Percentiles rank a stretch among this genome's conserved stretches.
phyloP scores from a whole-genome alignment of 2,113 vertebrate genomes.

The Crotalus tigris region DNA sequence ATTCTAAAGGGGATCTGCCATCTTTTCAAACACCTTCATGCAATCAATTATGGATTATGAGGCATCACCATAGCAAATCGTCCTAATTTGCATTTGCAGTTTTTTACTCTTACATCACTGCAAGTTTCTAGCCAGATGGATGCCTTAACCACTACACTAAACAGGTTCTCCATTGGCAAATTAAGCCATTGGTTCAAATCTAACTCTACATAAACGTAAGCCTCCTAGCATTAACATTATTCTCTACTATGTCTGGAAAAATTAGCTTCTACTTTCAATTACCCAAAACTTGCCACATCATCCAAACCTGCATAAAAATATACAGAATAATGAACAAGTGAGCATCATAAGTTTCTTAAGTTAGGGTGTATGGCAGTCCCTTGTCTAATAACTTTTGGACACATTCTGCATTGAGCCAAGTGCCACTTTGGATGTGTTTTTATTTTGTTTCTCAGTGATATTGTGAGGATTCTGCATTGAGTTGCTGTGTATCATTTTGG shows the following conservation, averaged over 20 bases:
- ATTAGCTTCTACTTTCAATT: not conserved
- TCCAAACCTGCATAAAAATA: not conserved
- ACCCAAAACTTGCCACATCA: not conserved
- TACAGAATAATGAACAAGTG: not conserved
- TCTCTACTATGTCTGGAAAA: not conserved
- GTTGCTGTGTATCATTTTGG: not conserved
- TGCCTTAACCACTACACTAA: not conserved
- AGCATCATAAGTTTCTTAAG: not conserved
- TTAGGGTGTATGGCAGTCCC: not conserved
- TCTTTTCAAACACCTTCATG: not conserved
- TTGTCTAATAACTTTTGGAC: not conserved
- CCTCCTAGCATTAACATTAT: not conserved
- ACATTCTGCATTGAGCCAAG: not conserved
- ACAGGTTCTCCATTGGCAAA: not conserved
- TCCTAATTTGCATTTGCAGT: not conserved
- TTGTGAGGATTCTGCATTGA: not conserved
- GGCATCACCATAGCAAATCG: not conserved
- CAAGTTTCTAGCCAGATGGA: not conserved
- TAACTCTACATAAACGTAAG: not conserved
- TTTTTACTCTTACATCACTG: not conserved
- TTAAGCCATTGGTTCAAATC: not conserved
- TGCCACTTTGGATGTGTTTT: not conserved
- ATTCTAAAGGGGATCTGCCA: not conserved
- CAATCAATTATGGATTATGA: not conserved
- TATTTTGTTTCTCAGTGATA: not conserved